Conservation (phyloP, 2,113 vertebrate species). For the Archilochus colubris region DNA sequence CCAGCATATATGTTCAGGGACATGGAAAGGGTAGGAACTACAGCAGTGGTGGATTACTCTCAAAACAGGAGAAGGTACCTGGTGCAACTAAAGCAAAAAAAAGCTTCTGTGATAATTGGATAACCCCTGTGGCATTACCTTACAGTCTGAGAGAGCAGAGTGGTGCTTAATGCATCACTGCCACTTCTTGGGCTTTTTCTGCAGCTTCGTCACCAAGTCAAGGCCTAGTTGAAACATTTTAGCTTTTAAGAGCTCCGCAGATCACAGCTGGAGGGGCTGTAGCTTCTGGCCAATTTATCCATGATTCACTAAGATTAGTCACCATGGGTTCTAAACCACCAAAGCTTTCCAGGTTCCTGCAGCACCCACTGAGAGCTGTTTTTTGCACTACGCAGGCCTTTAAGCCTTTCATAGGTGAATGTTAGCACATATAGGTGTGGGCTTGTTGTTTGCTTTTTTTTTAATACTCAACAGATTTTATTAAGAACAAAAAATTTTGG, state of each 20-base stretch:
- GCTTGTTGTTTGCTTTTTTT: background rate
- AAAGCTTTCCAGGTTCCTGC: background rate
- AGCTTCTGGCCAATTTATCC: background rate
- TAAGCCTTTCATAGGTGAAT: background rate
- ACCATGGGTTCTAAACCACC: background rate
- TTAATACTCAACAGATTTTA: background rate
- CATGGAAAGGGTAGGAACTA: background rate
- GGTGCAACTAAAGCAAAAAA: background rate
- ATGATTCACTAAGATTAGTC: background rate
- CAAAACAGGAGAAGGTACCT: background rate
- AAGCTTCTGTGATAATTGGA: background rate
- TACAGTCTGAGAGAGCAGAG: background rate
- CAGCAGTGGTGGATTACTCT: background rate
- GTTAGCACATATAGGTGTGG: background rate
- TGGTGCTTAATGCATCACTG: background rate
- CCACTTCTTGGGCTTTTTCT: background rate
- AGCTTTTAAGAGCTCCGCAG: background rate
- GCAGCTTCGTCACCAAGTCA: background rate
- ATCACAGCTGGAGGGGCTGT: background rate
- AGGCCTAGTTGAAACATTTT: background rate
- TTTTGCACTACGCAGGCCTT: background rate
- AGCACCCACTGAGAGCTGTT: background rate
- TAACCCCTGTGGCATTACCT: background rate
- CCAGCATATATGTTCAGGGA: background rate
- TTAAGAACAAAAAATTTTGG: background rate